Evolutionary conservation across 1,140 invertebrate species (phyloP).

Genomic region (Dendrolimus punctatus): DNA sequence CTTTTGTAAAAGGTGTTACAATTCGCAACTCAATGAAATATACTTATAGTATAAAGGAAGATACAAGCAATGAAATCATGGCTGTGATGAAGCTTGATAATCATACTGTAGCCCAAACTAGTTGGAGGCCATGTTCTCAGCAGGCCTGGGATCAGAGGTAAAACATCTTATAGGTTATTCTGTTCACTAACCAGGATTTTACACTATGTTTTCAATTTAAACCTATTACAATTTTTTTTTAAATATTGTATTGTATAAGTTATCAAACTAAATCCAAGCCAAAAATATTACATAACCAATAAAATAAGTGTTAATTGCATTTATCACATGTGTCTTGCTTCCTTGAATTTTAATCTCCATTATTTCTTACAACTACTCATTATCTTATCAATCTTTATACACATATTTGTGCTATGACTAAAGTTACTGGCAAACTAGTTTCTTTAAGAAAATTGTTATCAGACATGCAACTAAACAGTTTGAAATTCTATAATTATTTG

Average conservation of each 20-base stretch:
- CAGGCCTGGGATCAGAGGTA: conserved; percentile 99
- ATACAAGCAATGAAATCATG: conserved; percentile 98
- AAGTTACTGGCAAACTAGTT: conserved; percentile 5
- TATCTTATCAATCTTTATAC: conserved; percentile 53
- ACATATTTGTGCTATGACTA: conserved; percentile 55
- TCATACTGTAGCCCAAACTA: conserved; percentile 95
- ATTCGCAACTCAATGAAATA: conserved; percentile 84
- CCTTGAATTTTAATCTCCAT: conserved; percentile 52
- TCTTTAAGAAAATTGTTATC: conserved; percentile 1
- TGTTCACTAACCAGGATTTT: too few relatives aligned
- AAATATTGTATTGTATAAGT: too few relatives aligned
- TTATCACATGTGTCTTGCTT: conserved; percentile 28
- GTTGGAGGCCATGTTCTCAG: conserved; percentile 95
- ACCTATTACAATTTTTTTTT: too few relatives aligned
- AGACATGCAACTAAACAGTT: too few relatives aligned
- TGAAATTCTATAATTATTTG: too few relatives aligned
- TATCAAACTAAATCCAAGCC: background rate
- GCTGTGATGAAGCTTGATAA: conserved; percentile 98
- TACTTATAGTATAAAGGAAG: conserved; percentile 97
- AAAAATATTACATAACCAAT: conserved; percentile 9
- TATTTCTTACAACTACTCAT: conserved; percentile 54
- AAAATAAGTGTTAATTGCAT: conserved; percentile 17
- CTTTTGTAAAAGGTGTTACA: conserved; percentile 94
- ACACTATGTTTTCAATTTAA: too few relatives aligned
- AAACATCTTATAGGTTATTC: background rate